phyloP scores from a whole-genome alignment of 2,888 invertebrate species.

The Cheilosia impressa region DNA sequence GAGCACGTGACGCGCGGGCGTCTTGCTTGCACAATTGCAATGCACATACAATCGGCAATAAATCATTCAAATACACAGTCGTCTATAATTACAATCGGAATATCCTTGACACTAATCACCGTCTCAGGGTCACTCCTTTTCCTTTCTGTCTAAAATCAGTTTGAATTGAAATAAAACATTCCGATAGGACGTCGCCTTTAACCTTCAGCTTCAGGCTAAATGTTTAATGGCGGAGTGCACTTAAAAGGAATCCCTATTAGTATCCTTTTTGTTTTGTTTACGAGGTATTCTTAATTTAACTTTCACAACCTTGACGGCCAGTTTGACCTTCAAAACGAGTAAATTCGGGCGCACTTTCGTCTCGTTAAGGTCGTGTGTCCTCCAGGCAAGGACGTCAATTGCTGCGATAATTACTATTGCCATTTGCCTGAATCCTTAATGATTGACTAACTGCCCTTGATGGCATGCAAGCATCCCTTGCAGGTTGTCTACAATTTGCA shows the following conservation, averaged over 20 bases:
- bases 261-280: background rate
- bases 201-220: constrained; percentile 3
- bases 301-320: constrained; percentile 25
- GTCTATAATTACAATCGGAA: background rate
- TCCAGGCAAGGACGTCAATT: constrained; percentile 36
- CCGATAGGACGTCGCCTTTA: background rate
- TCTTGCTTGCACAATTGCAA: constrained; percentile 18
- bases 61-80: background rate
- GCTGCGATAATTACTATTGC: constrained; percentile 51
- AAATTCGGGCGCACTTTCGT: background rate
- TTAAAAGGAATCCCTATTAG: background rate
- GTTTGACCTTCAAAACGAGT: constrained; percentile 17
- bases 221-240: background rate
- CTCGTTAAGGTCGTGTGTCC: constrained; percentile 40
- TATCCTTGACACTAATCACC: constrained; percentile 20
- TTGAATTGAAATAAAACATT: background rate
- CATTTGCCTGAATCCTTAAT: constrained; percentile 45
- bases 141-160: background rate
- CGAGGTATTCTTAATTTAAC: background rate
- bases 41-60: background rate
- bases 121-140: constrained; percentile 16
- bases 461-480: constrained; percentile 25
- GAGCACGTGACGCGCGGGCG: constrained; percentile 17
- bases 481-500: constrained; percentile 44
- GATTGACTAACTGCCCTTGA: constrained; percentile 43